Base-by-base conservation (phyloP, 2,113 vertebrate genomes). In the Muscicapa adusta region DNA sequence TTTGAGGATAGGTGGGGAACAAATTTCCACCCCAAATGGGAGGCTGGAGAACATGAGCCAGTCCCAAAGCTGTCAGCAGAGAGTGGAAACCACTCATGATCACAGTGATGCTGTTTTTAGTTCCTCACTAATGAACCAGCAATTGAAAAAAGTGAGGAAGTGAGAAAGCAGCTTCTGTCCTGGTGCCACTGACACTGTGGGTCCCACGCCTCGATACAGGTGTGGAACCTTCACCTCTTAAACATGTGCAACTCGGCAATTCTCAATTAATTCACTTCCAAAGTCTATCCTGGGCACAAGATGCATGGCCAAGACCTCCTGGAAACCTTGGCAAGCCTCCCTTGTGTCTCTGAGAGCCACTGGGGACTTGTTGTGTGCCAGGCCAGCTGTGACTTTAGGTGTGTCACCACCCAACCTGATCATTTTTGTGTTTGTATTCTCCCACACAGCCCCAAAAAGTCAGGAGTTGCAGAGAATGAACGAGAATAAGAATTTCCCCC, bases 1-100 rank as follows among this genome's bases (percentile, higher is more conserved):
- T 42, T 10, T 4, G 8, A 56, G 63, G 31, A 34, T 0, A 1
- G 4, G 5, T 24, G 22, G 28, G 57, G 34, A 56, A 18, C 10
- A 57, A 79, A 57, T 14, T 67, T 51, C 47, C 24, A 42, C 15
- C 33, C 61, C 40, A 74, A 26, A 73, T 6, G 8, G 28, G 18
- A n/a, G 34, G 25, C 9, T 67, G 58, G 71, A 89, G 31, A 85
- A 31, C 14, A 3, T 1, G 10, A 91, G 38, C 40, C 66, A 47
- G 53, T 14, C 60, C 74, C 63, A 87, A 67, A 87, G 43, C 28
- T 0, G 22, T 36, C 61, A 82, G 50, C 71, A 70, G 33, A 61
- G 48, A 38, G 34, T 34, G 9, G 61, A 56, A 77, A 47, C 10
- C 60, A 16, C 10, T 38, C 14, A 0, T 19, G 36, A 18, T 29